phyloP scores from a whole-genome alignment of 2,113 vertebrate genomes.

The Xenopus laevis region DNA sequence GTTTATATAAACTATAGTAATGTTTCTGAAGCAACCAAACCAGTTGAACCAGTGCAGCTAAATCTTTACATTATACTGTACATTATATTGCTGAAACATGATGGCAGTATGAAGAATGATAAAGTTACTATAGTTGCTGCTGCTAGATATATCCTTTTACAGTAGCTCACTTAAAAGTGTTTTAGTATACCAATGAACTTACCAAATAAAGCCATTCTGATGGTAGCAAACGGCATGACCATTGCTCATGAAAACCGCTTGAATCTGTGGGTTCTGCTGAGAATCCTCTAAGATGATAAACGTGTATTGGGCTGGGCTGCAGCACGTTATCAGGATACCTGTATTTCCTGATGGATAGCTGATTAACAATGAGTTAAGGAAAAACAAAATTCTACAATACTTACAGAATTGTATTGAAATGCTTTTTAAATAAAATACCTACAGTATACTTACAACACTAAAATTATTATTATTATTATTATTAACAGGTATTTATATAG shows the following conservation, averaged over 20 bases:
- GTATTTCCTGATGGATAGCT: constrained; percentile 63
- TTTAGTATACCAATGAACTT: constrained; percentile 40
- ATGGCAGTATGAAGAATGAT: too few relatives aligned
- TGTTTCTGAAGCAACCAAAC: too few relatives aligned
- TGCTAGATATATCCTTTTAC: too few relatives aligned
- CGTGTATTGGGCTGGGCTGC: constrained; percentile 50
- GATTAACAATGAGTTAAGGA: constrained; percentile 52
- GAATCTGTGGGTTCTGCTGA: constrained; percentile 28
- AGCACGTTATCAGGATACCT: constrained; percentile 63
- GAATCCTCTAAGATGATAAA: constrained; percentile 65
- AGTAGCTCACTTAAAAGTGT: not conserved
- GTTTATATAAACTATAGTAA: too few relatives aligned
- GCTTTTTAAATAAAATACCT: too few relatives aligned
- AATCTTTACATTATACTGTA: too few relatives aligned
- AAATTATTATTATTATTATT: too few relatives aligned
- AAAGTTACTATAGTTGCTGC: too few relatives aligned
- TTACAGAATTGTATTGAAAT: not conserved
- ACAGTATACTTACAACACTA: too few relatives aligned
- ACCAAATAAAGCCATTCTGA: constrained; percentile 56
- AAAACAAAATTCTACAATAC: not conserved
- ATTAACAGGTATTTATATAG: too few relatives aligned
- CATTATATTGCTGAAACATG: too few relatives aligned
- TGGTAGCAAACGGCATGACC: constrained; percentile 58
- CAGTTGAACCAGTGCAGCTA: too few relatives aligned
- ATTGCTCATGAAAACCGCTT: constrained; percentile 58